These are phyloP conservation scores for Abrostola tripartita DNA, from an alignment of 2,888 invertebrate species.

Conservation along the genomic window DNA sequence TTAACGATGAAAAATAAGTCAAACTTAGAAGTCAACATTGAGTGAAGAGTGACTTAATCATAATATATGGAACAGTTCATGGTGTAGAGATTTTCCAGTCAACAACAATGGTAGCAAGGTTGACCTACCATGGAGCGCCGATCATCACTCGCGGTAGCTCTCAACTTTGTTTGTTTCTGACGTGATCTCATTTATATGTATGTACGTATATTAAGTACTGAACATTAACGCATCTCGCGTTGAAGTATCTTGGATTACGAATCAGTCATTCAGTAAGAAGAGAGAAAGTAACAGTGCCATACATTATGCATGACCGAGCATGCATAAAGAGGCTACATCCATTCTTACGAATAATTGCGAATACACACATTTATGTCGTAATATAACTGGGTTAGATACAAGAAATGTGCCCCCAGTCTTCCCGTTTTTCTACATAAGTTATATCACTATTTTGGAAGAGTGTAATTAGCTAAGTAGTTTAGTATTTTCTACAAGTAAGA, in stretches of 20 bases:
- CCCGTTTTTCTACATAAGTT: not conserved
- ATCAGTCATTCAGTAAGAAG: slow-evolving; percentile 27
- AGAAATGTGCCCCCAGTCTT: not conserved
- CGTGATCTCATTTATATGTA: not conserved
- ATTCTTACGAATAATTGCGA: slow-evolving; percentile 32
- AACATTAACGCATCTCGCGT: not conserved
- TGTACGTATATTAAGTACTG: slow-evolving; percentile 6
- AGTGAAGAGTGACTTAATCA: too few relatives aligned
- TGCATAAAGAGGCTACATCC: slow-evolving; percentile 24
- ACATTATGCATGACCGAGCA: slow-evolving; percentile 27
- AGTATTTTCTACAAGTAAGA: too few relatives aligned
- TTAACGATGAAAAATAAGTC: too few relatives aligned
- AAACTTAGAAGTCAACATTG: too few relatives aligned
- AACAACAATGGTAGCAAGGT: too few relatives aligned
- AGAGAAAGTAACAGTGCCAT: slow-evolving; percentile 39
- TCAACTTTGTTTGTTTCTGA: not conserved
- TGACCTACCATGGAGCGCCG: too few relatives aligned
- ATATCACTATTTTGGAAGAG: too few relatives aligned
- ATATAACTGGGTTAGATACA: slow-evolving; percentile 9
- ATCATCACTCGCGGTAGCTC: too few relatives aligned
- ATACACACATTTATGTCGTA: slow-evolving; percentile 19
- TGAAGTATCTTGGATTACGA: slow-evolving; percentile 14
- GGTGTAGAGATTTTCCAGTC: too few relatives aligned
- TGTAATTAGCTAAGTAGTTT: too few relatives aligned
- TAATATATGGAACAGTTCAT: too few relatives aligned